Base-by-base conservation (phyloP, 2,888 invertebrate genomes). In the Sinotaia quadrata region DNA sequence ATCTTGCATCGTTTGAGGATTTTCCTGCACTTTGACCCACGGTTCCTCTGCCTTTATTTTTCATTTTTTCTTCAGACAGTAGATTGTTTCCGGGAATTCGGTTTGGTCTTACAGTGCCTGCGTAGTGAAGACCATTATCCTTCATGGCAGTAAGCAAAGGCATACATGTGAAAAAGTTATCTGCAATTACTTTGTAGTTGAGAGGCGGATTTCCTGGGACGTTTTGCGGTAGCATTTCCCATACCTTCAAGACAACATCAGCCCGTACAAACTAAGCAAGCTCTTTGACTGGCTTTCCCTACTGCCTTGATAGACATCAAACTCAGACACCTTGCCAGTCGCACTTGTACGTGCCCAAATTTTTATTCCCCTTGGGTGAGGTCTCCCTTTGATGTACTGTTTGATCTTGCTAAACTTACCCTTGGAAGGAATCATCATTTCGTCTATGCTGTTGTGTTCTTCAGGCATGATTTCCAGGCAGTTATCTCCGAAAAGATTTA, bases 381-480 rank as follows among this genome's bases (percentile, higher is more conserved):
- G 73, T 41, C 71, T 74, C 36, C 62, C 51, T 27, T 51, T 54
- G 33, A 72, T 59, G 63, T 75, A 75, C 58, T 74, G 69, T 34
- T 58, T 69, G 33, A 77, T 56, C 2, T 21, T 10, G 15, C 44
- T 58, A 67, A n/a, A n/a, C 33, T 74, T 67, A 3, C 82, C 80
- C 67, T 81, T 83, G 75, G 80, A 84, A n/a, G 82, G 81, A 10
- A 79, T 77, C 71, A 81, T 84, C 51, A 81, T 72, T 67, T 85
- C 80, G 68, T 85, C 83, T 27, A 84, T 68, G 15, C 75, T 63
- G 54, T 73, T 58, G 51, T 78, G 54, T 67, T 84, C 83, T 71
- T 84, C 82, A 44, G 78, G 75, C 67, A 75, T 72, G 44, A 81
- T 58, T 66, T 73, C 78, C 52, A 67, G 33, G 52, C 78, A 76